Evolutionary conservation across 2,797 vertebrate genomes (phyloP), one percentile per base, ranked within the genome.

Genomic region (Chelmon rostratus): DNA sequence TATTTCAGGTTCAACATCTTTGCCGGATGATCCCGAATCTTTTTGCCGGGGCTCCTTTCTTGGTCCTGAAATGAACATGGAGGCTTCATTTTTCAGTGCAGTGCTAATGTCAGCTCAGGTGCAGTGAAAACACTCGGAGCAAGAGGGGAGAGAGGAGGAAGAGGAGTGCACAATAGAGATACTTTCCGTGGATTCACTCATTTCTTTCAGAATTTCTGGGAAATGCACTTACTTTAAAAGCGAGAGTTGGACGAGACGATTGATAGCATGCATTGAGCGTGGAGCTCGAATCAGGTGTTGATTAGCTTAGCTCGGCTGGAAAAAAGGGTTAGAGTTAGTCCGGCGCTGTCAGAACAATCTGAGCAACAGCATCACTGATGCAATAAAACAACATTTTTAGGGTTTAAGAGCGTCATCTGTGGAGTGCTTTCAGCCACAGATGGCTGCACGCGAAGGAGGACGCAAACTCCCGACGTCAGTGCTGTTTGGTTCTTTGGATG

Each of bases 361-460:
- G n/a, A 50, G 9, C 12, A 50, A 50, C 9, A 23, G 19, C 19
- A 47, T 42, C 40, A 12, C 3, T 42, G 12, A 4, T 11, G 31
- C 6, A 46, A 47, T 16, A 46, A 46, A 46, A 44, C 1, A 10
- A n/a, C 12, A 33, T 46, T 35, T 38, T 33, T 7, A 19, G 7
- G 0, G 19, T n/a, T 54, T 31, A 42, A 35, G 25, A n/a, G 35
- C 8, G n/a, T 54, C 37, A 31, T 73, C 46, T 35, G 25, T 47
- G 42, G 64, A 4, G 4, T 1, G 4, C 35, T 65, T 3, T 2
- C 49, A 38, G 46, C 37, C 63, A 73, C 38, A 68, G 15, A 56
- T 35, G 76, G 54, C 54, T 35, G 53, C 12, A 58, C 58, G 33
- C 42, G 25, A 54, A 44, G 23, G 42, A 65, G 35, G 40, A 58